phyloP scores from a whole-genome alignment of 2,888 invertebrate species.

The Halictus ligatus region DNA sequence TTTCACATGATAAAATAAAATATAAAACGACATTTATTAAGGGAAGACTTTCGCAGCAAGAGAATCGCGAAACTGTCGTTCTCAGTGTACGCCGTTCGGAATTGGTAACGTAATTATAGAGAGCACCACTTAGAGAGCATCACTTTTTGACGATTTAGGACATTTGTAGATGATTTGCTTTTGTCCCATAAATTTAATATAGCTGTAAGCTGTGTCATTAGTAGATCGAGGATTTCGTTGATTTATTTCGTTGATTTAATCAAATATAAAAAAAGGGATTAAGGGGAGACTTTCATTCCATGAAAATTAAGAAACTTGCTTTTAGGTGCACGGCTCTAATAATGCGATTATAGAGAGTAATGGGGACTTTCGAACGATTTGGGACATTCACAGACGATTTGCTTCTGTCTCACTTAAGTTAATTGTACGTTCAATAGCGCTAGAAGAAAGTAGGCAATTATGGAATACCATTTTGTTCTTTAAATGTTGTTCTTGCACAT shows the following conservation, averaged over 20 bases:
- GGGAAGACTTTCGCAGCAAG: neutral
- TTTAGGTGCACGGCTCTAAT: neutral
- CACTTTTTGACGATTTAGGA: neutral
- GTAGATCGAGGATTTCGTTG: neutral
- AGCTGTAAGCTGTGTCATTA: neutral
- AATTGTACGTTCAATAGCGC: neutral
- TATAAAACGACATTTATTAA: neutral
- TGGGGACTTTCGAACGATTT: neutral
- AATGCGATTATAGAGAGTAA: constrained; percentile 5
- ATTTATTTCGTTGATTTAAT: too few relatives aligned
- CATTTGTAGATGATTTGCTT: neutral
- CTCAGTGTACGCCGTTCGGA: too few relatives aligned
- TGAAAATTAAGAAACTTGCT: neutral
- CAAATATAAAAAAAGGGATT: neutral
- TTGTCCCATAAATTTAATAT: neutral
- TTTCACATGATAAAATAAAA: neutral
- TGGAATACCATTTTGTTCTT: neutral
- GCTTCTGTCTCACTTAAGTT: neutral
- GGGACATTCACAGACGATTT: neutral
- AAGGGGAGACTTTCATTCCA: neutral
- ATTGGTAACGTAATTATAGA: too few relatives aligned
- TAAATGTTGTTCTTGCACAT: neutral
- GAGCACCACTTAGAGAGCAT: too few relatives aligned
- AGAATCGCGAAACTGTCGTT: neutral
- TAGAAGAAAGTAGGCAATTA: neutral